Base-by-base conservation (phyloP, 2,113 vertebrate species). In the Formicarius rufipectus region DNA sequence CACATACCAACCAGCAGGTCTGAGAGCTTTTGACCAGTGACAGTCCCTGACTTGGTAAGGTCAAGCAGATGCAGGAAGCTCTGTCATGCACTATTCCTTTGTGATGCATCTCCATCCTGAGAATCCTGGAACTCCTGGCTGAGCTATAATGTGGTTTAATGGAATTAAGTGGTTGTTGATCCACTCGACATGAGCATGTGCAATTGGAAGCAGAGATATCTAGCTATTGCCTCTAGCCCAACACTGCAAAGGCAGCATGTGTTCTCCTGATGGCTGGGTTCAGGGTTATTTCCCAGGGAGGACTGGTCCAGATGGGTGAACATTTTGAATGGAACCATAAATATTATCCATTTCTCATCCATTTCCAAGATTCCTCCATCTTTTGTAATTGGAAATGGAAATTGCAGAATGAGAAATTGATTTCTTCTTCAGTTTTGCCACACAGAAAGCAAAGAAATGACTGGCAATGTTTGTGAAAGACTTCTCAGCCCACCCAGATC, bases 321-420 rank as follows among this genome's bases (percentile, higher is more conserved):
- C 88, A 89, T 77, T 95, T 87, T 90, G 93, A 96, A 92, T 58
- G 64, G 77, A 89, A 71, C 42, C 69, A 90, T 89, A 92, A 86
- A 87, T 95, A 90, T 75, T 88, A 92, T 76, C 80, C 80, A 90
- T 93, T 92, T 89, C 79, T 87, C 68, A 75, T 95, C 64, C 60
- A 58, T 72, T 93, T 88, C 64, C 62, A 94, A 87, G 83, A 84
- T 86, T 84, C 56, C 52, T 16, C 19, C 60, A 35, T 80, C 83
- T 94, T 90, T 90, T 49, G 73, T 94, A 96, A 95, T 68, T 95
- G 83, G 80, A 96, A 96, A 86, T 93, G 79, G 90, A 95, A 94
- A 96, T 78, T 50, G 21, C 44, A 93, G 66, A 78, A 92, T 68
- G 72, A 96, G 88, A 95, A 96, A 96, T 86, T 93, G 83, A 94